Percentiles rank a stretch among this genome's conserved stretches.
Conservation (phyloP, 2,113 vertebrate species). For the Fulmarus glacialis region DNA sequence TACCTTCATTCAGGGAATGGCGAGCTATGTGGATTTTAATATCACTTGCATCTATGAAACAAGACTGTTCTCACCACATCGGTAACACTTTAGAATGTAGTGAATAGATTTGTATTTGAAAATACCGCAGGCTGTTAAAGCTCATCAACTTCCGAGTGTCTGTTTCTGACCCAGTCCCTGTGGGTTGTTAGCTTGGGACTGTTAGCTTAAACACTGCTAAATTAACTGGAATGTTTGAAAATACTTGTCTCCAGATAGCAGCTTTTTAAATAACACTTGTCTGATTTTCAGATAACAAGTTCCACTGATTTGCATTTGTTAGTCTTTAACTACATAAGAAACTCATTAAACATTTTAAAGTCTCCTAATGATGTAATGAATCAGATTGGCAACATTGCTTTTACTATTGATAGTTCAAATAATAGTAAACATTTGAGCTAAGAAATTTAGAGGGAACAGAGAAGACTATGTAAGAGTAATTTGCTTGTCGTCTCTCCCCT, state of each 20-base stretch:
- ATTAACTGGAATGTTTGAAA: neutral
- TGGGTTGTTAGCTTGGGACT: neutral
- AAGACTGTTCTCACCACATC: neutral
- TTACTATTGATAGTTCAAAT: neutral
- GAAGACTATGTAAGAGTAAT: neutral
- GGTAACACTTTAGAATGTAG: neutral
- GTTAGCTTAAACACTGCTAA: neutral
- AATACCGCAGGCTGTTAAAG: neutral
- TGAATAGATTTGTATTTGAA: neutral
- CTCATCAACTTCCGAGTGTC: neutral
- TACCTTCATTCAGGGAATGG: neutral
- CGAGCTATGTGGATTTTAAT: neutral
- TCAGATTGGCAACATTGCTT: neutral
- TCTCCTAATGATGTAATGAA: neutral
- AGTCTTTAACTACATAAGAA: conserved; percentile 1
- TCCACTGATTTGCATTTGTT: neutral
- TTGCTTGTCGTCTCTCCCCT: neutral
- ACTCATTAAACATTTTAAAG: neutral
- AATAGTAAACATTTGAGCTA: neutral
- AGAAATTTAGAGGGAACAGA: neutral
- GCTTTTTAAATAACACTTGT: neutral
- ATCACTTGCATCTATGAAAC: neutral
- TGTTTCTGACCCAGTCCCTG: neutral
- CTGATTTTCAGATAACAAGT: conserved; percentile 23
- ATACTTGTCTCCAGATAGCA: neutral